These are phyloP conservation scores for Zalophus californianus DNA, from an alignment of 2,797 vertebrate genomes.

Conservation along the genomic window DNA sequence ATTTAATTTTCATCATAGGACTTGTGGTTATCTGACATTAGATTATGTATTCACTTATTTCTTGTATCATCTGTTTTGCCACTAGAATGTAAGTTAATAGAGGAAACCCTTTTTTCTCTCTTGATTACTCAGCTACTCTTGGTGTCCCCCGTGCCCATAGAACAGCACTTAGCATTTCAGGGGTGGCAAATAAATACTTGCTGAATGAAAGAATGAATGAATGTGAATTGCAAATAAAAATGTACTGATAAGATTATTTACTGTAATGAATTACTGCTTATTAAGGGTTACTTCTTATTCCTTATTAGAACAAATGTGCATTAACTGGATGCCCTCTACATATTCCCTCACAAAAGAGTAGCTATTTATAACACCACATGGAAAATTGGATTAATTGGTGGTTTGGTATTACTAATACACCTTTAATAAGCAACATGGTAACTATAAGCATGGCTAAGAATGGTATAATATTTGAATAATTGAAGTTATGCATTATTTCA, in stretches of 20 bases:
- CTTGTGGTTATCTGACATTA: not conserved
- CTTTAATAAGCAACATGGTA: constrained; percentile 44
- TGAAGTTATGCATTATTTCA: constrained; percentile 61
- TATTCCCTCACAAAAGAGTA: not conserved
- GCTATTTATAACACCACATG: not conserved
- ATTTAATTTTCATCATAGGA: not conserved
- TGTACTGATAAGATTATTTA: not conserved
- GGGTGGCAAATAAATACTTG: not conserved
- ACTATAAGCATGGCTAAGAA: not conserved
- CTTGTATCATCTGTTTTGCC: not conserved
- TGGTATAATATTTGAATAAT: constrained; percentile 54
- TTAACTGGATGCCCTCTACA: not conserved
- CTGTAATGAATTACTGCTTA: not conserved
- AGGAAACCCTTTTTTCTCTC: not conserved
- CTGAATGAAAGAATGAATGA: not conserved
- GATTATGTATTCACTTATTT: not conserved
- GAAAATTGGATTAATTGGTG: constrained; percentile 13
- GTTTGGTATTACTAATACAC: not conserved
- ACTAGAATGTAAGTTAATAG: not conserved
- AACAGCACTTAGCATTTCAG: not conserved
- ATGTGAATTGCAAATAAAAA: not conserved
- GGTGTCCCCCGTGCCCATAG: not conserved
- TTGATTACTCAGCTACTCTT: not conserved
- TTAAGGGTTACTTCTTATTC: constrained; percentile 28
- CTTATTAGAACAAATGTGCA: constrained; percentile 34